Conservation (phyloP, 2,113 vertebrate genomes). For the Chinchilla lanigera region DNA sequence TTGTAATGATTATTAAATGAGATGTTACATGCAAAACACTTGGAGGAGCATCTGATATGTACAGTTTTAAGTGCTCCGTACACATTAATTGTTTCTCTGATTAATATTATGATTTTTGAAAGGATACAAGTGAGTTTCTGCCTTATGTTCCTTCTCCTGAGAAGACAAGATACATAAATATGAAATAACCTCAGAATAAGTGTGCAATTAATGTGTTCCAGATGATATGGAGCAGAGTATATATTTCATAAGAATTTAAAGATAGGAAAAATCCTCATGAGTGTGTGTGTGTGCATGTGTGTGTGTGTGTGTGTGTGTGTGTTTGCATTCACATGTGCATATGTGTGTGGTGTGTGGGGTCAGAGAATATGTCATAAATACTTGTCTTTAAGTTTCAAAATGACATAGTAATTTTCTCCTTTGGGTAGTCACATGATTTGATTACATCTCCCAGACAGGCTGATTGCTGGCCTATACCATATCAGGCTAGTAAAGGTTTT, state of each 20-base stretch:
- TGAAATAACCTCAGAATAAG: slow-evolving; percentile 42
- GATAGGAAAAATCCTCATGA: not conserved
- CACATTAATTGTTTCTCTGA: not conserved
- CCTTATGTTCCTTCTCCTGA: slow-evolving; percentile 25
- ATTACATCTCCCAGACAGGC: not conserved
- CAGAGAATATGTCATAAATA: not conserved
- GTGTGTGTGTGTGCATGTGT: not conserved
- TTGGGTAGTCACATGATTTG: not conserved
- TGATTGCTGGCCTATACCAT: not conserved
- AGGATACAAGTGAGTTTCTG: slow-evolving; percentile 31
- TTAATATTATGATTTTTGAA: slow-evolving; percentile 39
- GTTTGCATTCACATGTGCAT: not conserved
- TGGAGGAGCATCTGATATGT: not conserved
- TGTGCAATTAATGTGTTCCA: not conserved
- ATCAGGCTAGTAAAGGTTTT: slow-evolving; percentile 9
- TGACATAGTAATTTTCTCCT: slow-evolving; percentile 28
- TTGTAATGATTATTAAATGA: slow-evolving; percentile 33
- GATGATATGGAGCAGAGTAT: not conserved
- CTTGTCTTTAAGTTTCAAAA: not conserved
- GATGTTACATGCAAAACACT: slow-evolving; percentile 17
- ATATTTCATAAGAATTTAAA: slow-evolving; percentile 27
- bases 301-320: not conserved
- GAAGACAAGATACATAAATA: not conserved
- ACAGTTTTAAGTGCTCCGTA: not conserved
- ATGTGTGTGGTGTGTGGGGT: not conserved